Evolutionary conservation across 2,888 invertebrate species (phyloP).

Genomic region (Eugnorisma glareosa): DNA sequence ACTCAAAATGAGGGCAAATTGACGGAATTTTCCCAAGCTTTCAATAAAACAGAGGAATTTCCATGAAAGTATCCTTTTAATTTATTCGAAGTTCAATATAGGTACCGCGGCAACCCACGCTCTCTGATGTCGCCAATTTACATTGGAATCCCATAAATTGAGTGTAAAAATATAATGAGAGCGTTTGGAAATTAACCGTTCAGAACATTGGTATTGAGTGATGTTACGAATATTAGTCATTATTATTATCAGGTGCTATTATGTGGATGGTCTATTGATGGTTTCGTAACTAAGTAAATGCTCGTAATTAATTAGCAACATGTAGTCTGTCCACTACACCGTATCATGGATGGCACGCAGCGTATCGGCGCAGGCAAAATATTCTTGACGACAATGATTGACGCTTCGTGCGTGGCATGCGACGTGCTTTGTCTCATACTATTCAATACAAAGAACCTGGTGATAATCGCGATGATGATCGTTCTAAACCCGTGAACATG

Average conservation of each 20-base stretch:
- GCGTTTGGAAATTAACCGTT: conserved; percentile 27
- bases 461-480: no score
- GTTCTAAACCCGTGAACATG: no score
- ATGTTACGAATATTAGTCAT: conserved; percentile 4
- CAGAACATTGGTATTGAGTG: conserved; percentile 16
- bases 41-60: conserved; percentile 66
- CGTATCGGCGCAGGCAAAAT: not conserved
- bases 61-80: conserved; percentile 76
- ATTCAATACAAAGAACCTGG: not conserved
- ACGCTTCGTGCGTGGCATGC: not conserved
- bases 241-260: conserved; percentile 10
- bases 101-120: conserved; percentile 65
- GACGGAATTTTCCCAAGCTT: conserved; percentile 14
- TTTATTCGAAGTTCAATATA: conserved; percentile 77
- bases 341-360: not conserved
- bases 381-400: not conserved
- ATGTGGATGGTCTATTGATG: not conserved
- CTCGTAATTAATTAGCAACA: not conserved
- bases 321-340: not conserved
- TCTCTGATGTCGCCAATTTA: conserved; percentile 72
- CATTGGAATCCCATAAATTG: conserved; percentile 80
- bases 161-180: conserved; percentile 52
- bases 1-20: conserved; percentile 8
- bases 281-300: not conserved
- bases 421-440: not conserved